Conservation (phyloP, 92 coral and sea anemone genomes). For the Paramuricea clavata region DNA sequence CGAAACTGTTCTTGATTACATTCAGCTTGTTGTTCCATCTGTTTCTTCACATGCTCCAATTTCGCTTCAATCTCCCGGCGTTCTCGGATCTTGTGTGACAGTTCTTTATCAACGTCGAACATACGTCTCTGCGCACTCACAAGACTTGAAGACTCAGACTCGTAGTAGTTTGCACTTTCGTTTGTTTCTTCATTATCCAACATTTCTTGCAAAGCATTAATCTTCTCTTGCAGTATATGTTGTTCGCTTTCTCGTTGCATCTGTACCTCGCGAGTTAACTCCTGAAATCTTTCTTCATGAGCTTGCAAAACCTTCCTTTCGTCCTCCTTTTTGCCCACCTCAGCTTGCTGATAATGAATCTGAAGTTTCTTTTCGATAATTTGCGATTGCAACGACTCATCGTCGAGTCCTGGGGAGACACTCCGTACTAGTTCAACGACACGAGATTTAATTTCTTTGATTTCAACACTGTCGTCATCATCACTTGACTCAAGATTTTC, state of each 20-base stretch:
- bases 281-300: constrained; percentile 6
- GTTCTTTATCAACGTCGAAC: not conserved
- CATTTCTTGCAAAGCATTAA: not conserved
- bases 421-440: constrained; percentile 14
- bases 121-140: constrained; percentile 8
- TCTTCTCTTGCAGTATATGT: constrained; percentile 5
- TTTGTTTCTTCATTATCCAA: not conserved
- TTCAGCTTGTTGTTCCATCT: constrained; percentile 38
- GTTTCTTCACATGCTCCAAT: constrained; percentile 11
- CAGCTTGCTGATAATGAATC: constrained; percentile 41
- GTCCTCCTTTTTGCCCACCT: constrained; percentile 20
- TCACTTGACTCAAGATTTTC: constrained; percentile 74
- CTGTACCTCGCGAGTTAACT: constrained; percentile 6
- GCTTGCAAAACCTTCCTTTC: not conserved
- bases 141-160: constrained; percentile 31
- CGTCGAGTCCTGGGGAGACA: constrained; percentile 16
- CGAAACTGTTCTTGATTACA: constrained; percentile 31
- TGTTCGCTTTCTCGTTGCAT: constrained; percentile 18
- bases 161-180: constrained; percentile 7
- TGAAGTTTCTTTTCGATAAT: constrained; percentile 41
- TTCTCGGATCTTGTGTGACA: constrained; percentile 18
- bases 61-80: constrained; percentile 24
- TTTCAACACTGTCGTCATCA: constrained; percentile 54
- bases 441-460: not conserved
- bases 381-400: constrained; percentile 33